Evolutionary conservation across 2,888 invertebrate genomes (phyloP), one percentile per base, ranked within the genome.

Genomic region (Rhingia rostrata): DNA sequence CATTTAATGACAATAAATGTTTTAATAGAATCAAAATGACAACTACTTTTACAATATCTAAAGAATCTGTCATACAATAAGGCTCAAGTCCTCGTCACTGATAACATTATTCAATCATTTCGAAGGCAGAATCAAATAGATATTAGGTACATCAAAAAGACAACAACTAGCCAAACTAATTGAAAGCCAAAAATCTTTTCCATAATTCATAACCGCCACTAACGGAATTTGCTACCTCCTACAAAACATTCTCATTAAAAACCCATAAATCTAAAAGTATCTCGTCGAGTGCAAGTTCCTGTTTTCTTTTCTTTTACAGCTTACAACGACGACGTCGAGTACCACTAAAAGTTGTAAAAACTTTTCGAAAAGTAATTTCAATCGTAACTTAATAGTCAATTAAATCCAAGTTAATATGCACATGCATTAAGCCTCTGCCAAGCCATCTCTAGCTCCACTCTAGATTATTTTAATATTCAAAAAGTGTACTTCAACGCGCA

Each of bases 351-450:
- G 56, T 79, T 84, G 74, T 64, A 37, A 79, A 82, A 84, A 79
- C 74, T 80, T 75, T 75, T 32, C 74, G 22, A 22, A 74, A 80
- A 70, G 49, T 74, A 74, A 66, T 66, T 84, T 75, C 80, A 80
- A 74, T 84, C 66, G 84, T 84, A 80, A 80, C 84, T 84, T 84
- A 84, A 84, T 84, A 84, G 84, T 84, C 84, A 84, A 84, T 84
- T 84, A 84, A 84, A 84, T 80, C 66, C 61, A 37, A 64, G 64
- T 41, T 75, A 80, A 75, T 80, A 84, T 80, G 74, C 80, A 66
- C 70, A 84, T 84, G 84, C 84, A 84, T 84, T 84, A 84, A 75
- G 84, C 74, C 60, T 22, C 9, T 60, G 14, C 41, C 49, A 61
- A 53, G 41, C 54, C 37, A 70, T 6, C 61, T 60, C 60, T 39